Evolutionary conservation across 1,140 invertebrate species (phyloP), one percentile per base, ranked within the genome.

Genomic region (Uloborus diversus): DNA sequence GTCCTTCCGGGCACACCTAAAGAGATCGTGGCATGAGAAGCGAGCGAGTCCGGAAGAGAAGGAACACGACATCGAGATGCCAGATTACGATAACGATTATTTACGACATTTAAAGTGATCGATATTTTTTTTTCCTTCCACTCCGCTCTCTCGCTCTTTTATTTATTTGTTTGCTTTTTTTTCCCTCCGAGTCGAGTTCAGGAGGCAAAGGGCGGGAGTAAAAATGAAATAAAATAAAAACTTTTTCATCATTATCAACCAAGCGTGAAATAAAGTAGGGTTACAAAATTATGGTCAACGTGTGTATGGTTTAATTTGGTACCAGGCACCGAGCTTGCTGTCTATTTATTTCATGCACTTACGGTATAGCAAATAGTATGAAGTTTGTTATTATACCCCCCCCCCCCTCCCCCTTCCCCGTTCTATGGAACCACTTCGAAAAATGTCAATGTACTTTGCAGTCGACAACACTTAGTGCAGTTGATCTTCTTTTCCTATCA

Each of bases 61-160:
- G 53, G 64, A 32, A 71, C 53, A 71, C 69, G 69, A 71, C 28
- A 33, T 62, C 57, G 23, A 51, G 57, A 75, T 75, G 42, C 32
- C 33, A 57, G 69, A 71, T 71, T 71, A 62, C 14, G 70, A 75
- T 75, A 62, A 75, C 70, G 70, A 75, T 75, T 75, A 75, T 75
- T 49, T 75, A 75, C 35, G 70, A 75, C 70, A 75, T 61, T 75
- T 75, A 51, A 75, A 75, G 59, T 75, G 59, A 75, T 75, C 70
- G 70, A 75, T 75, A 75, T 75, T 75, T 47, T 51, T 42, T 61
- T n/a, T 23, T 37, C 32, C 23, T 28, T 35, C 32, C 33, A 4
- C 51, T 42, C 32, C 42, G 53, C 53, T 37, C 68, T 37, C 32
- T 59, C 5, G 35, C 11, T 59, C 25, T 42, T 57, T 2, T 37